phyloP scores from a whole-genome alignment of 2,797 vertebrate genomes.

The Tokudaia tokunoshimensis region DNA sequence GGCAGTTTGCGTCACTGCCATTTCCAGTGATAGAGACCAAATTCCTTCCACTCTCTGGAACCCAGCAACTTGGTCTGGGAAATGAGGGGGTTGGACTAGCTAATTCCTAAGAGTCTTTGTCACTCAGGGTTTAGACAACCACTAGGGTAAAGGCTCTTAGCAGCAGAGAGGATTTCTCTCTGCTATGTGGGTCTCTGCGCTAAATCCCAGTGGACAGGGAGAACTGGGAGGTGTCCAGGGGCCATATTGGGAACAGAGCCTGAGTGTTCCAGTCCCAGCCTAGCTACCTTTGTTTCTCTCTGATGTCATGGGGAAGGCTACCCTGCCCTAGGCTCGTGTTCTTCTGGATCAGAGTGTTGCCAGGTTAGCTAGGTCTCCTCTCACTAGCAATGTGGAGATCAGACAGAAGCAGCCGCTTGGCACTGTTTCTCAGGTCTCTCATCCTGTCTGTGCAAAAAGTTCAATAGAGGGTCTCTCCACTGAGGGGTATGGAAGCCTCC shows the following conservation, averaged over 20 bases:
- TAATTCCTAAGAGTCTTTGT: conserved; percentile 55
- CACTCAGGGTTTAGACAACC: background rate
- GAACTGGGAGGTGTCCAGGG: background rate
- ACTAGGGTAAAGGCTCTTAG: conserved; percentile 10
- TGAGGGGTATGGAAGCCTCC: conserved; percentile 49
- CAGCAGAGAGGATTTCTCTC: background rate
- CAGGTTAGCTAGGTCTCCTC: conserved; percentile 77
- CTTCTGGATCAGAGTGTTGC: conserved; percentile 70
- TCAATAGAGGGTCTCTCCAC: background rate
- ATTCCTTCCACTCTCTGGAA: conserved; percentile 58
- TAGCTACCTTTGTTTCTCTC: conserved; percentile 78
- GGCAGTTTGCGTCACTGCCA: conserved; percentile 61
- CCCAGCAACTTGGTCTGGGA: conserved; percentile 69
- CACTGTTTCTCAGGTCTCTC: conserved; percentile 78
- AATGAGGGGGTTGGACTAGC: conserved; percentile 44
- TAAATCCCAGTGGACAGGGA: conserved; percentile 53
- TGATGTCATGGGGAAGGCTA: conserved; percentile 71
- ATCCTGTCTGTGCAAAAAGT: conserved; percentile 52
- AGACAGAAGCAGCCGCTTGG: conserved; percentile 74
- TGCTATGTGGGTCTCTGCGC: background rate
- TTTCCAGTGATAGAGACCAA: conserved; percentile 48
- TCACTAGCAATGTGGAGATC: conserved; percentile 79
- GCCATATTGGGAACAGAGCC: background rate
- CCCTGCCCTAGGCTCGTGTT: conserved; percentile 72
- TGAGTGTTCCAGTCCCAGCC: background rate